These are phyloP conservation scores for Synergus itoensis DNA, from an alignment of 2,888 invertebrate species.

Conservation along the genomic window DNA sequence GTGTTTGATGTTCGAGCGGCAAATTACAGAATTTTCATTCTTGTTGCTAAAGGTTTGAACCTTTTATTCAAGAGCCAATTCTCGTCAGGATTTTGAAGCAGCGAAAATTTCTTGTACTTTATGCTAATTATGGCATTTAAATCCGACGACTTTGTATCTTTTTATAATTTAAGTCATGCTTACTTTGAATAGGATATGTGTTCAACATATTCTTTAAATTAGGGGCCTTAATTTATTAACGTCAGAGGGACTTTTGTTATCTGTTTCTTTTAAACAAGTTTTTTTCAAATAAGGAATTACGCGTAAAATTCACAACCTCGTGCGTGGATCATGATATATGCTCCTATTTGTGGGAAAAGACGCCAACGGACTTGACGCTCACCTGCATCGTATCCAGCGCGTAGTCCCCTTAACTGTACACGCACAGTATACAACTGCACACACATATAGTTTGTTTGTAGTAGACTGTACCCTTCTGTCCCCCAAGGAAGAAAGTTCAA, in stretches of 20 bases:
- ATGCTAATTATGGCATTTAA: background rate
- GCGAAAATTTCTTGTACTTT: background rate
- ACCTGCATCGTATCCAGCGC: slow-evolving; percentile 33
- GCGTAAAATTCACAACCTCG: slow-evolving; percentile 9
- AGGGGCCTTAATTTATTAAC: slow-evolving; percentile 1
- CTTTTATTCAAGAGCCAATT: too few relatives aligned
- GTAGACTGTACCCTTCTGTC: slow-evolving; percentile 27
- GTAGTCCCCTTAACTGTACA: background rate
- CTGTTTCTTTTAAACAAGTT: background rate
- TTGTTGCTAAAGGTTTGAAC: too few relatives aligned
- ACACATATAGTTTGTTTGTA: background rate
- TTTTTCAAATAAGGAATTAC: slow-evolving; percentile 13
- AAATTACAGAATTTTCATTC: too few relatives aligned
- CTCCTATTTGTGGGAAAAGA: slow-evolving; percentile 28
- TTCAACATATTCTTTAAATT: slow-evolving; percentile 5
- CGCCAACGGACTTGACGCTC: slow-evolving; percentile 35
- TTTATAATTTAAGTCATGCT: slow-evolving; percentile 26
- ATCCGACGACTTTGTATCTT: background rate
- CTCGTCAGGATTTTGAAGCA: too few relatives aligned
- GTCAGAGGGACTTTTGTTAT: background rate
- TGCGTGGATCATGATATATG: slow-evolving; percentile 32
- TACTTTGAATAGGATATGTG: background rate
- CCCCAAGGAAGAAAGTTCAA: slow-evolving; percentile 29
- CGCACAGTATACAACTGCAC: background rate
- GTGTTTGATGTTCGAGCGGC: too few relatives aligned